A percentile compares a stretch with the other conserved stretches of the same genome.
Conservation (phyloP, 2,113 vertebrate species). For the Reinhardtius hippoglossoides region DNA sequence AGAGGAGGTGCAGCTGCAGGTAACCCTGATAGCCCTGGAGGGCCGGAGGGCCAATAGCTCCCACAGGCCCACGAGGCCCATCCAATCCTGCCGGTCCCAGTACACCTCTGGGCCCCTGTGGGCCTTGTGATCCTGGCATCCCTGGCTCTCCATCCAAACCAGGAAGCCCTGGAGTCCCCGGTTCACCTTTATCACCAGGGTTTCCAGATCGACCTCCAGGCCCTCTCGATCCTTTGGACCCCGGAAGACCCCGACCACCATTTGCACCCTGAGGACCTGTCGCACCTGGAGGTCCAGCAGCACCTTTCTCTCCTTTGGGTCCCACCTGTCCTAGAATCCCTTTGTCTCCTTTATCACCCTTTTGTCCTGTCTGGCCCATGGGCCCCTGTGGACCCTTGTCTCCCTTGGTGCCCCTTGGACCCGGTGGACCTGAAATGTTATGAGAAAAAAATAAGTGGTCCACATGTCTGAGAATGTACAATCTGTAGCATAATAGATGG, state of each 20-base stretch:
- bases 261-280: constrained; percentile 89
- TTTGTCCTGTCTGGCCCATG: constrained; percentile 87
- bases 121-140: constrained; percentile 86
- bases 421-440: constrained; percentile 91
- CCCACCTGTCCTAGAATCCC: constrained; percentile 88
- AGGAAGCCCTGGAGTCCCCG: constrained; percentile 85
- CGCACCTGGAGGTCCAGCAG: constrained; percentile 83
- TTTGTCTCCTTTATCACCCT: constrained; percentile 94
- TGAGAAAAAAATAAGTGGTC: constrained; percentile 27
- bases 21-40: constrained; percentile 85
- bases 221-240: constrained; percentile 92
- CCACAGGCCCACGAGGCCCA: constrained; percentile 88
- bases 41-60: constrained; percentile 88
- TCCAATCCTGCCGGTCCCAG: constrained; percentile 87
- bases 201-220: constrained; percentile 90
- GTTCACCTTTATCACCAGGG: constrained; percentile 91
- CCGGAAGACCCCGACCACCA: constrained; percentile 88
- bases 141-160: constrained; percentile 90
- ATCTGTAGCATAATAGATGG: not conserved
- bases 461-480: not conserved
- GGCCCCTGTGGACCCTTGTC: constrained; percentile 92
- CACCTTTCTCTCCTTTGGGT: constrained; percentile 89
- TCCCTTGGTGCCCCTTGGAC: constrained; percentile 92
- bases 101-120: constrained; percentile 87
- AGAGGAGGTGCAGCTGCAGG: constrained; percentile 64